Conservation (phyloP, 2,113 vertebrate species). For the Dolichallabes microphthalmus region DNA sequence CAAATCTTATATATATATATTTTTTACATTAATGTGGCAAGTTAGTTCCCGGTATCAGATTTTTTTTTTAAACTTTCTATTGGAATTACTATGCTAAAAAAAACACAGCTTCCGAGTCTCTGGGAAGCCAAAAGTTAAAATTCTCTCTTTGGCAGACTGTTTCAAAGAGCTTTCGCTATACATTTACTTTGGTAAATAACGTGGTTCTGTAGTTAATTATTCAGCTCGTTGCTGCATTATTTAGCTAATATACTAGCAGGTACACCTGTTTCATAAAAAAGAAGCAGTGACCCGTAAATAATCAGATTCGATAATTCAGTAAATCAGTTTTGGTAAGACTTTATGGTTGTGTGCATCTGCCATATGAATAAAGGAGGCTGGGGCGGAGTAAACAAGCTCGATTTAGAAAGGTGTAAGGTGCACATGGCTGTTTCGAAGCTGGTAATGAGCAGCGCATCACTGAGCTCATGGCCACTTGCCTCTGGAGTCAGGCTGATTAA, state of each 20-base stretch:
- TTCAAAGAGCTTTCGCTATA: background rate
- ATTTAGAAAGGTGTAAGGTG: slow-evolving; percentile 23
- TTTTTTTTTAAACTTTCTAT: background rate
- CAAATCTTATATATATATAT: background rate
- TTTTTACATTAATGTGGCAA: background rate
- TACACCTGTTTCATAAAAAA: background rate
- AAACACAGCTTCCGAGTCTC: background rate
- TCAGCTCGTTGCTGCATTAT: background rate
- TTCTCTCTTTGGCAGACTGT: background rate
- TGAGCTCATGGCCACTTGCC: slow-evolving; percentile 10
- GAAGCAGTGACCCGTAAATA: background rate
- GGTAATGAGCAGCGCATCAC: slow-evolving; percentile 38
- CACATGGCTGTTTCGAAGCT: slow-evolving; percentile 16
- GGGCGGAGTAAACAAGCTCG: slow-evolving; percentile 41
- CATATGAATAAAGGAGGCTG: slow-evolving; percentile 53
- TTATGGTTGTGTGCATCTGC: background rate
- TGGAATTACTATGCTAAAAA: background rate
- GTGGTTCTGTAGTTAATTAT: background rate
- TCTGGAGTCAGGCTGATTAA: slow-evolving; percentile 43
- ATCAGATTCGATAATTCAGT: background rate
- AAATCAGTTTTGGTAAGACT: background rate
- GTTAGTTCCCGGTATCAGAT: background rate
- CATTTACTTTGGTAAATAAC: background rate
- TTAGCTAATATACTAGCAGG: background rate
- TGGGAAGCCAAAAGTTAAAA: background rate